A percentile compares a stretch with the other conserved stretches of the same genome.
phyloP scores from a whole-genome alignment of 2,888 invertebrate species.

The Acanthococcus lagerstroemiae region DNA sequence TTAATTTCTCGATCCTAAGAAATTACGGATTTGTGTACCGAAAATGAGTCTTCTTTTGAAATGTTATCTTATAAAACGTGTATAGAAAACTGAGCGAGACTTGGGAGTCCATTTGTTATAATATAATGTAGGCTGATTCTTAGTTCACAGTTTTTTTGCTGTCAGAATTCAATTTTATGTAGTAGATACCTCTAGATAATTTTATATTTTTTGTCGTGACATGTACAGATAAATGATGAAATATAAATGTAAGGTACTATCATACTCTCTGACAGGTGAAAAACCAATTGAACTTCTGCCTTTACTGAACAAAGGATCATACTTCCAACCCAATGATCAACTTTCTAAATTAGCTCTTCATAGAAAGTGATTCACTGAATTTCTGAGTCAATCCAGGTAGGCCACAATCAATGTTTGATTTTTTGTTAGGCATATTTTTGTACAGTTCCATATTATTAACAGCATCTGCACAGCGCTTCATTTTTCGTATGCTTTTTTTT shows the following conservation, averaged over 20 bases:
- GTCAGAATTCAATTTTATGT: no score
- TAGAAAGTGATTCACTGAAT: constrained; percentile 6
- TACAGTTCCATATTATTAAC: no score
- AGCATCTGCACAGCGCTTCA: neutral
- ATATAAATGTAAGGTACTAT: neutral
- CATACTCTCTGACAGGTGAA: constrained; percentile 11
- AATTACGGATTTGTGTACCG: no score
- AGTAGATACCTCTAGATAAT: neutral
- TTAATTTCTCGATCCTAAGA: no score
- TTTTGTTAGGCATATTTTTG: no score
- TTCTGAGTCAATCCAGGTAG: neutral
- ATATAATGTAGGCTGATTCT: no score
- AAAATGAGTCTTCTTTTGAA: no score
- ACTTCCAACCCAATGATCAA: constrained; percentile 23
- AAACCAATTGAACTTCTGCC: constrained; percentile 21
- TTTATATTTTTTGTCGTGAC: neutral
- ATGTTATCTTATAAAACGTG: no score
- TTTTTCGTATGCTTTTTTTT: constrained; percentile 6
- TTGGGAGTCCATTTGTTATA: no score
- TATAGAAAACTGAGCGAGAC: no score
- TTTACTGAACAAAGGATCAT: constrained; percentile 25
- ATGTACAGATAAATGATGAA: neutral
- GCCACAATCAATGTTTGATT: neutral
- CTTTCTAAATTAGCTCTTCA: constrained; percentile 27
- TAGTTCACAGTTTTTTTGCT: no score